Conservation (phyloP, 2,888 invertebrate species). For the Cantharis rustica region DNA sequence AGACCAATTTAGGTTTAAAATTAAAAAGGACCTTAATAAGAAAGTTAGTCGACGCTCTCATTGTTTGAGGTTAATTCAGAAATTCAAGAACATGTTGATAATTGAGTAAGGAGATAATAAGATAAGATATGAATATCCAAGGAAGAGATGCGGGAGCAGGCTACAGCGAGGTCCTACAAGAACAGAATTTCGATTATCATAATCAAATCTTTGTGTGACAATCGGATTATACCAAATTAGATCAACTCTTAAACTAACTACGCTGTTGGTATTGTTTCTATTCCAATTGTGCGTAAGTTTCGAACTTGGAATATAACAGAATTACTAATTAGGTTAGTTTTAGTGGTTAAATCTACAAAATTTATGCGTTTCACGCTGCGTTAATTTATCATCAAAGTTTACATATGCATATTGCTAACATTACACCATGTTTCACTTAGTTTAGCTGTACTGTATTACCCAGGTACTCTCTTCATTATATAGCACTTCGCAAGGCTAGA, state of each 20-base stretch:
- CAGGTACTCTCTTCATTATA: background rate
- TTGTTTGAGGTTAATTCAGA: constrained; percentile 21
- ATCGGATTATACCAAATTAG: constrained; percentile 53
- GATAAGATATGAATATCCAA: constrained; percentile 37
- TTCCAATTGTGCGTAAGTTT: constrained; percentile 37
- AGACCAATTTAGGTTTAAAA: background rate
- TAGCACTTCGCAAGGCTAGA: background rate
- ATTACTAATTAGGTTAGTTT: constrained; percentile 40
- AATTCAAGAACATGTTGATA: constrained; percentile 26
- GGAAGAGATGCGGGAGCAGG: constrained; percentile 25
- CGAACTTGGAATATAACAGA: constrained; percentile 28
- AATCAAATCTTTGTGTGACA: constrained; percentile 52
- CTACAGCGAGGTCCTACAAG: constrained; percentile 33
- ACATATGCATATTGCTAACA: constrained; percentile 24
- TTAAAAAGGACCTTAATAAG: background rate
- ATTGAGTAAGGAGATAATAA: constrained; percentile 28
- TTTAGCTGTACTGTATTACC: constrained; percentile 4
- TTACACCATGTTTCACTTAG: constrained; percentile 9
- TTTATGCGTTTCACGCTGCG: constrained; percentile 36
- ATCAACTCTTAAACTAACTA: constrained; percentile 52
- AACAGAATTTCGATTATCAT: constrained; percentile 51
- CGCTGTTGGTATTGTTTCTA: constrained; percentile 45
- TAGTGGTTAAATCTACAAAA: constrained; percentile 36
- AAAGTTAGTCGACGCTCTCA: constrained; percentile 7
- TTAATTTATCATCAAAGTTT: constrained; percentile 29